phyloP scores from a whole-genome alignment of 2,888 invertebrate genomes.

The Hecatera dysodea region DNA sequence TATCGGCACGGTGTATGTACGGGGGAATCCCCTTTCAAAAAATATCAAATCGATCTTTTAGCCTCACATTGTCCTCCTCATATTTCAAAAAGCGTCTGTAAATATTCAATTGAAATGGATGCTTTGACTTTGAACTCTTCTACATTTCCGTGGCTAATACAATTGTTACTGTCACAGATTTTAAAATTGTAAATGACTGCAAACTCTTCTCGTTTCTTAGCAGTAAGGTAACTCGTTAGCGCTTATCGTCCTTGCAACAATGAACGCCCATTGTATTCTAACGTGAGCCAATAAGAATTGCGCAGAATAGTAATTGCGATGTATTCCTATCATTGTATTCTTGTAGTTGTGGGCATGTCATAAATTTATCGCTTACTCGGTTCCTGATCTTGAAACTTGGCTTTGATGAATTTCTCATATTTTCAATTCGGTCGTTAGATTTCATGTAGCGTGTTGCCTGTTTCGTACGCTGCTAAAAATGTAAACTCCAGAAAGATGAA shows the following conservation, averaged over 20 bases:
- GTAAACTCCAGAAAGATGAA: too few species aligned
- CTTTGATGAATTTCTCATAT: background rate
- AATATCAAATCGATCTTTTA: background rate
- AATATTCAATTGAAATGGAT: background rate
- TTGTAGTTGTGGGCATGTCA: conserved; percentile 14
- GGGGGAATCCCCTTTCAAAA: background rate
- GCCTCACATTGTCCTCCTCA: too few species aligned
- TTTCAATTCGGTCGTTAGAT: background rate
- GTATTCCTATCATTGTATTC: conserved; percentile 28
- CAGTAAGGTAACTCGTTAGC: conserved; percentile 10
- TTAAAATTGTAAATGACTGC: background rate
- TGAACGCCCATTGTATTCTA: conserved; percentile 33
- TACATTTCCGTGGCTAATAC: background rate
- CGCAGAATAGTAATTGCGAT: conserved; percentile 11
- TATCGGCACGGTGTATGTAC: too few species aligned
- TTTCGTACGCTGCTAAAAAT: background rate
- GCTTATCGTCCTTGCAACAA: conserved; percentile 38
- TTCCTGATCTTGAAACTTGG: conserved; percentile 3
- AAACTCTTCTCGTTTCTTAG: background rate
- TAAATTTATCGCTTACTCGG: background rate
- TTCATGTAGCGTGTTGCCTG: too few species aligned
- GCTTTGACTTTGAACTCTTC: background rate
- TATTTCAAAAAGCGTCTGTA: too few species aligned
- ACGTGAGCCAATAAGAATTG: conserved; percentile 24
- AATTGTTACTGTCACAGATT: background rate